phyloP scores from a whole-genome alignment of 2,888 invertebrate genomes.

The Omphaloscelis lunosa region DNA sequence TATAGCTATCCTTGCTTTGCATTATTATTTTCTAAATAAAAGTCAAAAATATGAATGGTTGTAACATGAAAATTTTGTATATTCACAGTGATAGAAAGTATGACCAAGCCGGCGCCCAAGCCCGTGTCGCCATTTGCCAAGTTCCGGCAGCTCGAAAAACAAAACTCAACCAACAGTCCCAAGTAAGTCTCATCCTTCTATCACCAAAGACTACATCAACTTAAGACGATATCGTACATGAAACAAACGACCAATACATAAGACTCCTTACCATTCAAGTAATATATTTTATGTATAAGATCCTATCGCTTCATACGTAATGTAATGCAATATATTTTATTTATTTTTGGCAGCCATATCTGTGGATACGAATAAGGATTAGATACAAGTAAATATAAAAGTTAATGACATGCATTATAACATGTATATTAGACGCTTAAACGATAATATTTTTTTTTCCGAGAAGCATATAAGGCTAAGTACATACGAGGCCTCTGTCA shows the following conservation, averaged over 20 bases:
- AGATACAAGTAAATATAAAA: slow-evolving; percentile 85
- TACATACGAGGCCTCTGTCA: slow-evolving; percentile 66
- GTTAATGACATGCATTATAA: slow-evolving; percentile 79
- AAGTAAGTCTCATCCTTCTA: slow-evolving; percentile 91
- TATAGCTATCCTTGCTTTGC: slow-evolving; percentile 25
- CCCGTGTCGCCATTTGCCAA: slow-evolving; percentile 97
- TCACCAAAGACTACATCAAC: slow-evolving; percentile 13
- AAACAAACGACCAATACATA: slow-evolving; percentile 32
- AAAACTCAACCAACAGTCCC: slow-evolving; percentile 94
- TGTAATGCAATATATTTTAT: slow-evolving; percentile 83
- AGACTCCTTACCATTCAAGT: slow-evolving; percentile 60
- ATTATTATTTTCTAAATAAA: background rate
- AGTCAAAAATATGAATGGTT: background rate
- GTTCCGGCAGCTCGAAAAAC: slow-evolving; percentile 97
- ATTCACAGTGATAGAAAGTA: slow-evolving; percentile 90
- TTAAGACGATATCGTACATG: slow-evolving; percentile 44
- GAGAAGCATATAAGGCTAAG: slow-evolving; percentile 67
- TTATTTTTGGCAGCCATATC: slow-evolving; percentile 86
- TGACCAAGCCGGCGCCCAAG: slow-evolving; percentile 89
- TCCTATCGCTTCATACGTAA: slow-evolving; percentile 79
- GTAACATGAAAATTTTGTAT: background rate
- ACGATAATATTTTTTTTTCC: slow-evolving; percentile 62
- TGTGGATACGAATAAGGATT: slow-evolving; percentile 85
- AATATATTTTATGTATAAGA: slow-evolving; percentile 73
- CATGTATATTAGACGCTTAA: slow-evolving; percentile 83